Percentiles rank a stretch among this genome's conserved stretches.
Evolutionary conservation across 2,888 invertebrate genomes (phyloP).

Genomic region (Achlya flavicornis): DNA sequence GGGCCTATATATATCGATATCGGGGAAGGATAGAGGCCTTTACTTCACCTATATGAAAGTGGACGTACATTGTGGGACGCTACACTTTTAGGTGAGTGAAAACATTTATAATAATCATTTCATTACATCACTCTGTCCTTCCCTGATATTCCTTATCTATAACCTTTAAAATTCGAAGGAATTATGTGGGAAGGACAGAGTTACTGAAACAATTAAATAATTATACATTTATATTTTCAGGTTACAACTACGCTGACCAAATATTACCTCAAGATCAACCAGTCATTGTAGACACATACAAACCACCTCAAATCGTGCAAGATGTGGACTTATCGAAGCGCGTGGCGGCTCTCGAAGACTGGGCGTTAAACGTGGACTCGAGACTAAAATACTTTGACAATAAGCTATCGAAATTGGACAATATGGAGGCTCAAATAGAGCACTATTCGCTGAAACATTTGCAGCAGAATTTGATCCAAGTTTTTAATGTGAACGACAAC

Average conservation of each 20-base stretch:
- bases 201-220: slow-evolving; percentile 25
- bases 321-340: slow-evolving; percentile 63
- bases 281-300: slow-evolving; percentile 55
- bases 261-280: slow-evolving; percentile 45
- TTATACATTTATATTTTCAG: slow-evolving; percentile 49
- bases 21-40: slow-evolving; percentile 80
- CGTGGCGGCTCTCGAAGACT: slow-evolving; percentile 69
- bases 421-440: slow-evolving; percentile 75
- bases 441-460: slow-evolving; percentile 81
- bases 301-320: slow-evolving; percentile 59
- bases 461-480: slow-evolving; percentile 81
- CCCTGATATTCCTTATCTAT: slow-evolving; percentile 70
- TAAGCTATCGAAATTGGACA: slow-evolving; percentile 78
- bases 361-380: slow-evolving; percentile 79
- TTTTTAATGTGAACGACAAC: slow-evolving; percentile 74
- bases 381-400: slow-evolving; percentile 83
- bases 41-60: slow-evolving; percentile 79
- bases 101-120: slow-evolving; percentile 50
- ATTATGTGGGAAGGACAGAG: slow-evolving; percentile 80
- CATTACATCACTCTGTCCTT: slow-evolving; percentile 84
- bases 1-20: slow-evolving; percentile 35
- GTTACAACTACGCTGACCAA: slow-evolving; percentile 59
- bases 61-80: slow-evolving; percentile 64
- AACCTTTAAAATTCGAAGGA: slow-evolving; percentile 32
- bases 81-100: slow-evolving; percentile 80